Conservation (phyloP, 2,888 invertebrate genomes). For the Luperina testacea region DNA sequence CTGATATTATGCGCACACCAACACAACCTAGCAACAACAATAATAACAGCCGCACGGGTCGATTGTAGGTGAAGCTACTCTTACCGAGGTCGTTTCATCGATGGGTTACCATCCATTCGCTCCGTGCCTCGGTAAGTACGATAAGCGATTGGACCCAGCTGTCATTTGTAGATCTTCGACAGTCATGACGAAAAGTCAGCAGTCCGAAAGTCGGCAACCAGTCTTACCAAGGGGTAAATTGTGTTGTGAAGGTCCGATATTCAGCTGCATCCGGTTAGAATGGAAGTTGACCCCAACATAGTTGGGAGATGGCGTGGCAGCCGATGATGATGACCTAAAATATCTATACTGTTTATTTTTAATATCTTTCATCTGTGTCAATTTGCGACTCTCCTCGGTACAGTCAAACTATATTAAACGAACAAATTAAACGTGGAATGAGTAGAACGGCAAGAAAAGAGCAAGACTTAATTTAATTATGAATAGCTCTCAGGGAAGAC, state of each 20-base stretch:
- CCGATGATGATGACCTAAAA: background rate
- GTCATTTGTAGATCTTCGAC: background rate
- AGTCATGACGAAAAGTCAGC: background rate
- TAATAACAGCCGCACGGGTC: background rate
- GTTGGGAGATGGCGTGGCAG: background rate
- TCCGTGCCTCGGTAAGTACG: too few relatives aligned
- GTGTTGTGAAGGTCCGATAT: background rate
- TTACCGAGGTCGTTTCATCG: background rate
- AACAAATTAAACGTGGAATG: constrained; percentile 59
- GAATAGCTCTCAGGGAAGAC: constrained; percentile 62
- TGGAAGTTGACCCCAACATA: background rate
- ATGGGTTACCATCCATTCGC: background rate
- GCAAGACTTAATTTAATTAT: constrained; percentile 64
- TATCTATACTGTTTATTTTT: background rate
- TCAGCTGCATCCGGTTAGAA: background rate
- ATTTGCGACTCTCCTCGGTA: constrained; percentile 9
- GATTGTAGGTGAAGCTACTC: background rate
- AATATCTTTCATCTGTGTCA: constrained; percentile 7
- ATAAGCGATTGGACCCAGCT: too few relatives aligned
- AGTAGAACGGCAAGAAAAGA: constrained; percentile 59
- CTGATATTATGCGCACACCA: background rate
- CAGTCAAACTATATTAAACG: constrained; percentile 47
- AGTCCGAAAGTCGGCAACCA: background rate
- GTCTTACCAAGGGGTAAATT: background rate
- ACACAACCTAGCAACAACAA: background rate